phyloP scores from a whole-genome alignment of 2,797 vertebrate genomes.

The Ptychadena robeensis region DNA sequence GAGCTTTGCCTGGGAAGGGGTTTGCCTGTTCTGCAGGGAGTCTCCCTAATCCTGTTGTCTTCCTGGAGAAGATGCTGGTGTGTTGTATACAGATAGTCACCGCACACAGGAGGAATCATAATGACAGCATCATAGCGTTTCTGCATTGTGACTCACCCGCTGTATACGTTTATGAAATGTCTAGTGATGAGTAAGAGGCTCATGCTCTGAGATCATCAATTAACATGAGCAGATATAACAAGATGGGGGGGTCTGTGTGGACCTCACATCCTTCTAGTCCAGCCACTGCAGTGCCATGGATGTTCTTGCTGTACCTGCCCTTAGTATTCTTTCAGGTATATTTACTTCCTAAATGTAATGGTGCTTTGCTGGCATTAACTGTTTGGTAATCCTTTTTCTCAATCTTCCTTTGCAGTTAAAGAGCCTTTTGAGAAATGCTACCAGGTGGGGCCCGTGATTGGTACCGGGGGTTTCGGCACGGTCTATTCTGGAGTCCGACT shows the following conservation, averaged over 20 bases:
- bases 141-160: slow-evolving; percentile 48
- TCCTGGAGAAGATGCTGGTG: slow-evolving; percentile 18
- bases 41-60: slow-evolving; percentile 36
- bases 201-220: slow-evolving; percentile 12
- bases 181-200: slow-evolving; percentile 22
- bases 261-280: background rate
- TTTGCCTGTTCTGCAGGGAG: slow-evolving; percentile 41
- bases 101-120: background rate
- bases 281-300: slow-evolving; percentile 5
- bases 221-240: background rate
- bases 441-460: slow-evolving; percentile 63
- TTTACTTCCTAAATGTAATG: background rate
- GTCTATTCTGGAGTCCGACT: slow-evolving; percentile 65
- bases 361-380: background rate
- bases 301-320: background rate
- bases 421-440: slow-evolving; percentile 64
- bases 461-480: slow-evolving; percentile 65
- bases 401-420: slow-evolving; percentile 51
- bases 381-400: background rate
- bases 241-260: slow-evolving; percentile 32
- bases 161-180: slow-evolving; percentile 2
- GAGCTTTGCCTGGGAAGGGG: slow-evolving; percentile 22
- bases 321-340: slow-evolving; percentile 24
- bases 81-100: background rate
- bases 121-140: background rate